Conservation (phyloP, 2,888 invertebrate species). For the Rotaria magnacalcarata region DNA sequence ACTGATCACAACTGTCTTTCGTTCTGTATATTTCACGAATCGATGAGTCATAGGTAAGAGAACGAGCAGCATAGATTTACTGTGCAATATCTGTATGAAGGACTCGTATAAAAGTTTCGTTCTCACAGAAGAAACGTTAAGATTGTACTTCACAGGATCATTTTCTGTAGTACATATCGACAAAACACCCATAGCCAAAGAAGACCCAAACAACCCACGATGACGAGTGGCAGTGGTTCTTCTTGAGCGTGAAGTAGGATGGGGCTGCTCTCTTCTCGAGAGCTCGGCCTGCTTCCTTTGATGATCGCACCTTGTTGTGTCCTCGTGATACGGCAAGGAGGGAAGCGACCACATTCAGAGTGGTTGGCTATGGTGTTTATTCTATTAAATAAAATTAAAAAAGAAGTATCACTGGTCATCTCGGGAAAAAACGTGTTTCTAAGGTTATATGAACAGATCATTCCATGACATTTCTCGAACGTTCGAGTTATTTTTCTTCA, state of each 20-base stretch:
- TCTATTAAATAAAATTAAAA: not conserved
- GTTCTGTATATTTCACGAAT: not conserved
- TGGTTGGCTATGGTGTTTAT: constrained; percentile 9
- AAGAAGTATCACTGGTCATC: too few species aligned
- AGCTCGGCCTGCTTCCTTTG: constrained; percentile 37
- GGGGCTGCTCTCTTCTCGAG: constrained; percentile 36
- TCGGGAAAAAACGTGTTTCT: too few species aligned
- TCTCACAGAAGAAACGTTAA: not conserved
- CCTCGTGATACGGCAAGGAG: constrained; percentile 19
- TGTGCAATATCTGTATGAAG: not conserved
- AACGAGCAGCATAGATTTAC: not conserved
- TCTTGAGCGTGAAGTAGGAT: constrained; percentile 37
- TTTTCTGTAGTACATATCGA: constrained; percentile 35
- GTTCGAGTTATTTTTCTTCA: too few species aligned
- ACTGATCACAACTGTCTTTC: not conserved
- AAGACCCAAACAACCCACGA: constrained; percentile 37
- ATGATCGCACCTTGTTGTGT: constrained; percentile 33
- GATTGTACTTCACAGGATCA: constrained; percentile 30
- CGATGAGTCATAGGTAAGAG: not conserved
- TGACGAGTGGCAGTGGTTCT: constrained; percentile 36
- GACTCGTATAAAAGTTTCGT: not conserved
- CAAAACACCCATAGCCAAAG: constrained; percentile 38
- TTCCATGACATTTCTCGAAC: too few species aligned
- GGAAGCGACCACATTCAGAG: constrained; percentile 36
- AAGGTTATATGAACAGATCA: too few species aligned